Evolutionary conservation across 1,140 invertebrate genomes (phyloP).

Genomic region (Nasonia vitripennis): DNA sequence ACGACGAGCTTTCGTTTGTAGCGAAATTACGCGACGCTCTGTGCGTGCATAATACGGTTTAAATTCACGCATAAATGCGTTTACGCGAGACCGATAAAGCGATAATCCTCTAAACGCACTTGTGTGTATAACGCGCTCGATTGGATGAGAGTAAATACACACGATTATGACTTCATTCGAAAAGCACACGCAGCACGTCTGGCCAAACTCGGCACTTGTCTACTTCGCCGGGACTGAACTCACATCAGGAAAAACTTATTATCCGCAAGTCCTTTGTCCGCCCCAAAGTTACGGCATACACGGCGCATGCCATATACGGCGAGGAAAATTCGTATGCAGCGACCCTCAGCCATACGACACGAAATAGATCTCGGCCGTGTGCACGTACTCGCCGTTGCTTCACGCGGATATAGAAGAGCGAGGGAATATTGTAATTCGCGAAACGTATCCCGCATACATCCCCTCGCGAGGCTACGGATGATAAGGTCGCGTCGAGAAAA

Average conservation of each 20-base stretch:
- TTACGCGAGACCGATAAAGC: neutral
- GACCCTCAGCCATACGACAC: neutral
- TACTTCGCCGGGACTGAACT: too few species aligned
- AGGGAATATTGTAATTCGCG: slow-evolving; percentile 36
- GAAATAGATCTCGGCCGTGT: neutral
- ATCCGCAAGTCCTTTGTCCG: too few species aligned
- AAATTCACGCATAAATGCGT: neutral
- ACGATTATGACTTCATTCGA: too few species aligned
- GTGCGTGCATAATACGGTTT: too few species aligned
- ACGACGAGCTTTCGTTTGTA: neutral
- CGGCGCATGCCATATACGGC: neutral
- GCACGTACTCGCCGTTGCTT: slow-evolving; percentile 23
- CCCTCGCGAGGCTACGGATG: neutral
- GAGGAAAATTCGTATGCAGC: neutral
- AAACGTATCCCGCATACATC: slow-evolving; percentile 21
- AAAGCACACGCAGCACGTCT: too few species aligned
- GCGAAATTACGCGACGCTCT: slow-evolving; percentile 9
- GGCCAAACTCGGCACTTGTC: too few species aligned
- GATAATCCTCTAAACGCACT: too few species aligned
- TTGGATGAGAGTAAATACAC: too few species aligned
- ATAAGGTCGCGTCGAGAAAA: slow-evolving; percentile 8
- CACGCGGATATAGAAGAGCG: neutral
- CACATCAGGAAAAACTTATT: too few species aligned
- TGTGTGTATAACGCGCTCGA: too few species aligned
- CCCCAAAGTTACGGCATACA: too few species aligned